A percentile compares a stretch with the other conserved stretches of the same genome.
These are phyloP conservation scores for Glossophaga mutica DNA, from an alignment of 2,797 vertebrate species.

Conservation along the genomic window DNA sequence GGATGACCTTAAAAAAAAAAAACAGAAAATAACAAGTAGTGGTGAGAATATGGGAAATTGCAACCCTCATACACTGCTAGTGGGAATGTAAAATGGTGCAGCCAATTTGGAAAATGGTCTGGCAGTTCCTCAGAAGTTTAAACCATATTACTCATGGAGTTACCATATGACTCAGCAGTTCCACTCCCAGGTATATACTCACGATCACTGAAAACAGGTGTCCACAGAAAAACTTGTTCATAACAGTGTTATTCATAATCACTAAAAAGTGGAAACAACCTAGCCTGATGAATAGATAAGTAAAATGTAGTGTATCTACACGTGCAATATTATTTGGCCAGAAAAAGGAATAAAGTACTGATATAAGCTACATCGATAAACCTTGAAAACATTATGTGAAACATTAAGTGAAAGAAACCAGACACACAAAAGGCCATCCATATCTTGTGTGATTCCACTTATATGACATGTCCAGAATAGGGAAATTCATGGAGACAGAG, in stretches of 20 bases:
- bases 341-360: background rate
- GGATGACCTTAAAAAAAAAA: background rate
- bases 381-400: background rate
- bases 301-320: background rate
- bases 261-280: background rate
- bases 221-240: background rate
- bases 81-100: background rate
- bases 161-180: background rate
- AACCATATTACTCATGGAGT: background rate
- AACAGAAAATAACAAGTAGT: background rate
- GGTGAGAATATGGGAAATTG: background rate
- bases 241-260: background rate
- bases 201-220: background rate
- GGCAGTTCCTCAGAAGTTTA: background rate
- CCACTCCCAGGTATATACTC: background rate
- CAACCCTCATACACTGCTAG: background rate
- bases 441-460: background rate
- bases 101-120: background rate
- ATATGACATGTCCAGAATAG: background rate
- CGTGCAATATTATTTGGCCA: background rate
- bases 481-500: background rate
- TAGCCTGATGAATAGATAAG: background rate
- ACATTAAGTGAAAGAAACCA: background rate
- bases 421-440: too few relatives aligned
- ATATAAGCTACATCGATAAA: background rate